phyloP scores from a whole-genome alignment of 1,140 invertebrate genomes.

The Lasaia peninsularis region DNA sequence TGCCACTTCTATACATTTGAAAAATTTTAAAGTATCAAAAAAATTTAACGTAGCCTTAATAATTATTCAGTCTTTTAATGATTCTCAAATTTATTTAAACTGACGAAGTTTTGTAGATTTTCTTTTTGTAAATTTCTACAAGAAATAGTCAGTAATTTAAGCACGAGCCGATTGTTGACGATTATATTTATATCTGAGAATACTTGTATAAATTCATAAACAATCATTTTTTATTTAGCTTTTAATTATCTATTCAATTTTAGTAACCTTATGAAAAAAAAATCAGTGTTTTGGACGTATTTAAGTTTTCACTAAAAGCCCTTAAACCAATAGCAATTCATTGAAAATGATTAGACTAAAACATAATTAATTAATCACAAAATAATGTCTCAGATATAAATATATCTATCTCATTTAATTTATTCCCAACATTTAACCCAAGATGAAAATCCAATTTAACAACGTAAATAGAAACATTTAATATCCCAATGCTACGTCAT shows the following conservation, averaged over 20 bases:
- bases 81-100: background rate
- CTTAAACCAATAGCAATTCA: no score
- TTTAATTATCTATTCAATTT: background rate
- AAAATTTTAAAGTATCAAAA: slow-evolving; percentile 23
- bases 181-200: slow-evolving; percentile 7
- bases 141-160: slow-evolving; percentile 2
- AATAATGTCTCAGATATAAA: slow-evolving; percentile 2
- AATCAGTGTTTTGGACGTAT: no score
- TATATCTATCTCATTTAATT: slow-evolving; percentile 5
- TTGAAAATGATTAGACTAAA: no score
- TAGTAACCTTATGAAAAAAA: background rate
- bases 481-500: background rate
- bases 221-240: background rate
- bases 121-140: background rate
- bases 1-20: slow-evolving; percentile 45
- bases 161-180: slow-evolving; percentile 7
- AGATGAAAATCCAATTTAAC: background rate
- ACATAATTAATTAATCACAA: no score
- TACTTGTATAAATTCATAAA: background rate
- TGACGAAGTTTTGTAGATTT: slow-evolving; percentile 7
- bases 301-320: no score
- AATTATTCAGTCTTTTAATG: slow-evolving; percentile 14
- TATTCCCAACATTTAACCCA: slow-evolving; percentile 9
- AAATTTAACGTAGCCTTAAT: background rate
- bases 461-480: slow-evolving; percentile 5